Base-by-base conservation (phyloP, 1,140 invertebrate genomes). In the Oedothorax gibbosus region DNA sequence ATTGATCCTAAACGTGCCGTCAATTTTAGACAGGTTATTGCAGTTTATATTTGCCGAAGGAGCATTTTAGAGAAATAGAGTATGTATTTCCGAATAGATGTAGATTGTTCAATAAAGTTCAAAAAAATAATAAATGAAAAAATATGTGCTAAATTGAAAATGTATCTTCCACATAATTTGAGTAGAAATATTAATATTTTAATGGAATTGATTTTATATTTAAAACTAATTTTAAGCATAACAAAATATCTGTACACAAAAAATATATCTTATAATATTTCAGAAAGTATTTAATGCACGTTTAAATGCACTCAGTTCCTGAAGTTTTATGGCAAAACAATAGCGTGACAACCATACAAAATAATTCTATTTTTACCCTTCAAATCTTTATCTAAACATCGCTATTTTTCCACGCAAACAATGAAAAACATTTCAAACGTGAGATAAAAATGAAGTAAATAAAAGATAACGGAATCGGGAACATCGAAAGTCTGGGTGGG, bases 1-100 rank as follows among this genome's bases (percentile, higher is more conserved):
- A 79, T 79, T 54, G 77, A 79, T 79, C 20, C 62, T 54, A 79
- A 18, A 66, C 77, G 65, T 68, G 77, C 77, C 62, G 20, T 18
- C 4, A 7, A 4, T 66, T 79, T 79, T 20, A 56, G 77, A 15
- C 54, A 18, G 15, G 56, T n/a, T 35, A n/a, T 12, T 50, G 68
- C 12, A 68, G 68, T 71, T 71, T 71, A 51, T 35, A 35, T 35
- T 35, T 35, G 35, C 35, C 35, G 35, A 35, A 62, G 12, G 12
- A 62, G 57, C 12, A 15, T 12, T 62, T 62, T 62, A 15, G 57
- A 62, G 18, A 62, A 62, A 15, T 18, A 6, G 18, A 18, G 18
- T 12, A 62, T 15, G 57, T 62, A 15, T 62, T 62, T 62, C 1
- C 35, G 35, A 35, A 35, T 35, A 35, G 35, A 35, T 62, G 57